A percentile compares a stretch with the other conserved stretches of the same genome.
These are phyloP conservation scores for Rhinoraja longicauda DNA, from an alignment of 2,797 vertebrate species.

Conservation along the genomic window DNA sequence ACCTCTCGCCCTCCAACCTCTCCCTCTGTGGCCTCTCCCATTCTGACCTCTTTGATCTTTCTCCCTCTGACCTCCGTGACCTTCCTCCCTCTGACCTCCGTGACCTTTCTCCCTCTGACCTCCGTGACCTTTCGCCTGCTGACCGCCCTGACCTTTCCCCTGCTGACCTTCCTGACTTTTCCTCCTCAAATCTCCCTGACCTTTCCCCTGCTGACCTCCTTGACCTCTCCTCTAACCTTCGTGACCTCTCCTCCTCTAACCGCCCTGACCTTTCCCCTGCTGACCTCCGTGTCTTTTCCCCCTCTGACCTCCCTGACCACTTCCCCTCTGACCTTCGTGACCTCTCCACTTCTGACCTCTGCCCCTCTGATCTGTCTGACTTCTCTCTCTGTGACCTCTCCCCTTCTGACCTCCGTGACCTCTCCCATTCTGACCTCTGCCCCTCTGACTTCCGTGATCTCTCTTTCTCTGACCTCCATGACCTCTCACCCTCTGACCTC, in stretches of 20 bases:
- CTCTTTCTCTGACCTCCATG: slow-evolving; percentile 60
- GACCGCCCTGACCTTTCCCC: slow-evolving; percentile 37
- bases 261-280: slow-evolving; percentile 39
- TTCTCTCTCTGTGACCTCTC: slow-evolving; percentile 52
- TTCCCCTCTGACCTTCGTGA: slow-evolving; percentile 40
- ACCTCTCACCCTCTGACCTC: slow-evolving; percentile 51
- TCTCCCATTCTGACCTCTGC: slow-evolving; percentile 57
- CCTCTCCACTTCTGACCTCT: too few relatives aligned
- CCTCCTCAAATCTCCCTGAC: too few relatives aligned
- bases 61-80: slow-evolving; percentile 59
- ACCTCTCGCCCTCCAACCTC: too few relatives aligned
- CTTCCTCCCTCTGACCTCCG: slow-evolving; percentile 63
- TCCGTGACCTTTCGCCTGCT: slow-evolving; percentile 40
- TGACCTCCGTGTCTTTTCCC: slow-evolving; percentile 36
- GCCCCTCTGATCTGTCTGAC: slow-evolving; percentile 50
- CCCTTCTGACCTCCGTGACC: slow-evolving; percentile 50
- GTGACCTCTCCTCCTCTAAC: slow-evolving; percentile 51
- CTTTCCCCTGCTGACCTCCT: slow-evolving; percentile 61
- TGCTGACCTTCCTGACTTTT: slow-evolving; percentile 8
- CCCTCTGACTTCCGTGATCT: slow-evolving; percentile 62
- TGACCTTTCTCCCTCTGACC: slow-evolving; percentile 51
- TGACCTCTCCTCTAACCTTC: slow-evolving; percentile 60
- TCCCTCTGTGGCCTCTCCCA: neutral
- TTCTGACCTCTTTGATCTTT: slow-evolving; percentile 49
- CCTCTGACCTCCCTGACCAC: neutral